Conservation (phyloP, 2,888 invertebrate genomes). For the Eupsilia transversa region DNA sequence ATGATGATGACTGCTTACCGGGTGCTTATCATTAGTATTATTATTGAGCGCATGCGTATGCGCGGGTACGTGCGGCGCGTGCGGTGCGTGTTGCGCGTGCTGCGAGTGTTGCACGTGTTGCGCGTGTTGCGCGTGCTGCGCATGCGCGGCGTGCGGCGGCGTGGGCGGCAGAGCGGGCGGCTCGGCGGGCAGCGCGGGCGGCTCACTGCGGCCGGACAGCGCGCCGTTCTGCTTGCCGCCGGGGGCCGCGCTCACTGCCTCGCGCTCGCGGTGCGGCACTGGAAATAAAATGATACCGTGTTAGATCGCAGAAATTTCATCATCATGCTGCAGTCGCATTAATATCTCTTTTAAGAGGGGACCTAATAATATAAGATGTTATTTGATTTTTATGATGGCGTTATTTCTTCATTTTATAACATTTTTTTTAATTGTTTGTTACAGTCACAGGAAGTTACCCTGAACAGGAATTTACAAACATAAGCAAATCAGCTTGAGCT, state of each 20-base stretch:
- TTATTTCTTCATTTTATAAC: too few species aligned
- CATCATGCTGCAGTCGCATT: background rate
- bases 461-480: background rate
- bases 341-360: too few species aligned
- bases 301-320: too few species aligned
- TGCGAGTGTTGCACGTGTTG: background rate
- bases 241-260: slow-evolving; percentile 61
- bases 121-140: slow-evolving; percentile 36
- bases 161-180: slow-evolving; percentile 60
- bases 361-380: too few species aligned
- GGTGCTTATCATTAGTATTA: slow-evolving; percentile 81
- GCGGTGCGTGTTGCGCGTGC: background rate
- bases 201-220: slow-evolving; percentile 20
- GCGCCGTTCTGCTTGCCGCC: slow-evolving; percentile 59
- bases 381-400: background rate
- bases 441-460: background rate
- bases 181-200: slow-evolving; percentile 45
- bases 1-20: slow-evolving; percentile 66
- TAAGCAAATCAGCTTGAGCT: background rate
- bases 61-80: slow-evolving; percentile 46
- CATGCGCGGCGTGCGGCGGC: slow-evolving; percentile 50
- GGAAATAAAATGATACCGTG: background rate
- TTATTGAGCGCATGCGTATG: slow-evolving; percentile 74
- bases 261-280: slow-evolving; percentile 44
- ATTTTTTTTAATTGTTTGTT: too few species aligned